A percentile compares a stretch with the other conserved stretches of the same genome.
phyloP scores from a whole-genome alignment of 2,797 vertebrate species.

The Intellagama lesueurii region DNA sequence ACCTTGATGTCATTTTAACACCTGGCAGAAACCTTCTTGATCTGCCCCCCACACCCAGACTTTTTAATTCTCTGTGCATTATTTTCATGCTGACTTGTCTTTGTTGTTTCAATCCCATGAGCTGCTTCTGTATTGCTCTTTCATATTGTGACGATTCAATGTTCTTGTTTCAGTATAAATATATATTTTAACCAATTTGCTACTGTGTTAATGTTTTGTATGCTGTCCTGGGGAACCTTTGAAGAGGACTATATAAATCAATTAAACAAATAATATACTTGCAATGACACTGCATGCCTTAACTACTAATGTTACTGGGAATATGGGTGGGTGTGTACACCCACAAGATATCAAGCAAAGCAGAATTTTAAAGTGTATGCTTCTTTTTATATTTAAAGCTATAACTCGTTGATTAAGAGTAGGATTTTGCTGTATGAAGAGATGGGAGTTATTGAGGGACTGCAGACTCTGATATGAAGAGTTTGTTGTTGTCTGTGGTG shows the following conservation, averaged over 20 bases:
- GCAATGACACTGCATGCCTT: not conserved
- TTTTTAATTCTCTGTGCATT: not conserved
- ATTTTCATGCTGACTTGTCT: not conserved
- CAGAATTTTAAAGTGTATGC: not conserved
- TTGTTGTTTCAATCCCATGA: not conserved
- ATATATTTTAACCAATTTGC: too few species aligned
- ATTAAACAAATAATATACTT: not conserved
- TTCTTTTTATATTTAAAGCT: not conserved
- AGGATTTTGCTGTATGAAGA: not conserved
- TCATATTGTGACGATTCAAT: not conserved
- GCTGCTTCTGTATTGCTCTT: not conserved
- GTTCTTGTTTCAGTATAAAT: not conserved
- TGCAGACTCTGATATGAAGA: not conserved
- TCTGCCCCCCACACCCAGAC: not conserved
- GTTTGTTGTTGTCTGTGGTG: not conserved
- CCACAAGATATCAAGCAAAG: not conserved
- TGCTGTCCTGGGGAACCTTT: not conserved
- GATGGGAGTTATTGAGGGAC: not conserved
- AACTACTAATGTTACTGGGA: not conserved
- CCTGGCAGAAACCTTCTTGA: not conserved
- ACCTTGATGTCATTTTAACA: not conserved
- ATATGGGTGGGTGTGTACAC: not conserved
- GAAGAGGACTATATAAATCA: not conserved
- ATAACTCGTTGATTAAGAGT: not conserved
- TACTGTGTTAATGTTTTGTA: not conserved